Evolutionary conservation across 2,797 vertebrate species (phyloP), one percentile per base, ranked within the genome.

Genomic region (Phrynocephalus guinanensis): DNA sequence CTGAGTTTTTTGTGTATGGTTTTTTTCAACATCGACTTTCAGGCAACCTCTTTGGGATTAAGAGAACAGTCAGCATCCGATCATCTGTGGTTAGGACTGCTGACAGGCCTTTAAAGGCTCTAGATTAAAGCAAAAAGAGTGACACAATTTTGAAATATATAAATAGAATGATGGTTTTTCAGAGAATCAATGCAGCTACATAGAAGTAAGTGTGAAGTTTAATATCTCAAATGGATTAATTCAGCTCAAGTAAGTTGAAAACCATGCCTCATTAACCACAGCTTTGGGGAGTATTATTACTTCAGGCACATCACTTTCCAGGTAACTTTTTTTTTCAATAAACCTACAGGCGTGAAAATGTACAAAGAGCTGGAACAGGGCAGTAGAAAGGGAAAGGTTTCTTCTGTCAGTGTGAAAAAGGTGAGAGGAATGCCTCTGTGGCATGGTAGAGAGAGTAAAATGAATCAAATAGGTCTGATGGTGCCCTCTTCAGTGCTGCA

Each of bases 151-250:
- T 60, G 24, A 26, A 72, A 73, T 33, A 67, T 26, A 87, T 76
- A 82, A 82, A 82, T 71, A 11, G 44, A 82, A 68, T 56, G 30
- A 68, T n/a, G 77, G 11, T 87, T 82, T 82, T 10, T 50, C 63
- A 33, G n/a, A 70, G 60, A 68, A 77, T 87, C 60, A 33, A 70
- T 83, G 72, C 72, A 77, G 50, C 56, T 8, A 50, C 50, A 72
- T 38, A 84, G 33, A 33, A 33, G 63, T 48, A 33, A 33, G 63
- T 48, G 15, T 71, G 48, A 79, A 70, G 18, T 83, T 60, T 83
- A 71, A 87, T 79, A 48, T 72, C 79, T 88, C 75, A 88, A 79
- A 88, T 72, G 28, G 50, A 83, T 88, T 88, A 83, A 87, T 83
- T 60, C 75, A 79, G 82, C 66, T 78, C 48, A 78, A 88, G 73